Evolutionary conservation across 2,888 invertebrate species (phyloP).

Genomic region (Athalia cordata): DNA sequence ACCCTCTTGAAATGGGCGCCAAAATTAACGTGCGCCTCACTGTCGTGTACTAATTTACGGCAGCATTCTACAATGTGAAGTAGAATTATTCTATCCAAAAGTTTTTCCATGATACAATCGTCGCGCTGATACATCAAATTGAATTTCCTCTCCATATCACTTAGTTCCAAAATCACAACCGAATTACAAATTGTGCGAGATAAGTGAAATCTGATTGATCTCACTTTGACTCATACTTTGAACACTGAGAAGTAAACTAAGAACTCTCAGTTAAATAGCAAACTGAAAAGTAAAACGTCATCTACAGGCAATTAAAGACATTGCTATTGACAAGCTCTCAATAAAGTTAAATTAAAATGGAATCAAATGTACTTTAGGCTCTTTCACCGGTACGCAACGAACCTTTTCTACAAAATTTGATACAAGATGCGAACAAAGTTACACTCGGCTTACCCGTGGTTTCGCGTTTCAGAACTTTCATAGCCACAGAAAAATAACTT

Average conservation of each 20-base stretch:
- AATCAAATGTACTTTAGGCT: slow-evolving; percentile 55
- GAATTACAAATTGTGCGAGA: too few species aligned
- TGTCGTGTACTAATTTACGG: slow-evolving; percentile 3
- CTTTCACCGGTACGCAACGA: background rate
- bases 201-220: too few species aligned
- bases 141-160: too few species aligned
- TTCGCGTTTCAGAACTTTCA: background rate
- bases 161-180: background rate
- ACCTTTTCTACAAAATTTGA: slow-evolving; percentile 6
- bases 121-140: background rate
- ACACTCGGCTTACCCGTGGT: background rate
- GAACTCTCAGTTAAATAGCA: slow-evolving; percentile 9
- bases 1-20: slow-evolving; percentile 16
- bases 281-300: slow-evolving; percentile 48
- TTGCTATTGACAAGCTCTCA: slow-evolving; percentile 68
- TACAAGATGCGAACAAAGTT: slow-evolving; percentile 26
- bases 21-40: slow-evolving; percentile 21
- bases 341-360: slow-evolving; percentile 68
- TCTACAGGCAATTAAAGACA: slow-evolving; percentile 66
- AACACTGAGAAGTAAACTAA: background rate
- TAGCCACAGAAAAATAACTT: background rate
- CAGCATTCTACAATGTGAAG: background rate
- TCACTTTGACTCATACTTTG: background rate
- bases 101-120: background rate
- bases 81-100: background rate